Evolutionary conservation across 2,797 vertebrate genomes (phyloP), one percentile per base, ranked within the genome.

Genomic region (Myotis daubentonii): DNA sequence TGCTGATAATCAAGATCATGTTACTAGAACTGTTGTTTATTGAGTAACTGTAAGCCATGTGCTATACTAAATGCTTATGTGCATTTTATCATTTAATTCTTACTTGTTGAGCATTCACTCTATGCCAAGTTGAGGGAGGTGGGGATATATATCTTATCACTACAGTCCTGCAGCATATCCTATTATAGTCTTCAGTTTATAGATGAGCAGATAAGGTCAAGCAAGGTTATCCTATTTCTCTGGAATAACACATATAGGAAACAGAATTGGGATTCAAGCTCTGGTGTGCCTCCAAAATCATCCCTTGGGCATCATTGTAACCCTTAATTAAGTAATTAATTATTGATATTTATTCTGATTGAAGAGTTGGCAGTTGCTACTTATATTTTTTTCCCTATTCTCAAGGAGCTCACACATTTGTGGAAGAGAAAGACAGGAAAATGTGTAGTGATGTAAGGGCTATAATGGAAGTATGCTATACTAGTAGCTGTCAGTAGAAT

Each of bases 321-420:
- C 75, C 28, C 72, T 88, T 85, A 76, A 62, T 65, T 57, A 87
- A 65, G 25, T 44, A 74, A 38, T 70, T 70, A 74, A 82, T 74
- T n/a, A 60, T n/a, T 91, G 38, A 66, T 41, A 41, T 70, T 93
- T 95, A 36, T 95, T 90, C 76, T 57, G 57, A 86, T 82, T 79
- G 30, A 79, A 41, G 89, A 94, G 28, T 90, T 87, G 36, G 20
- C 62, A 85, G 74, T 2, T 36, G 25, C 78, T 51, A 41, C 30
- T 92, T 79, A 33, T 33, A 72, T 78, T 82, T 86, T 19, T 70
- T 20, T 3, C 11, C 22, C 17, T 62, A 2, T 82, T 72, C 28
- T 66, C 41, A 74, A 79, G 17, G 70, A 82, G 16, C 66, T 72
- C 36, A 33, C 28, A 49, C 13, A 6, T 85, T 57, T 55, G 11